Evolutionary conservation across 2,888 invertebrate genomes (phyloP), one percentile per base, ranked within the genome.

Genomic region (Tachina grossa): DNA sequence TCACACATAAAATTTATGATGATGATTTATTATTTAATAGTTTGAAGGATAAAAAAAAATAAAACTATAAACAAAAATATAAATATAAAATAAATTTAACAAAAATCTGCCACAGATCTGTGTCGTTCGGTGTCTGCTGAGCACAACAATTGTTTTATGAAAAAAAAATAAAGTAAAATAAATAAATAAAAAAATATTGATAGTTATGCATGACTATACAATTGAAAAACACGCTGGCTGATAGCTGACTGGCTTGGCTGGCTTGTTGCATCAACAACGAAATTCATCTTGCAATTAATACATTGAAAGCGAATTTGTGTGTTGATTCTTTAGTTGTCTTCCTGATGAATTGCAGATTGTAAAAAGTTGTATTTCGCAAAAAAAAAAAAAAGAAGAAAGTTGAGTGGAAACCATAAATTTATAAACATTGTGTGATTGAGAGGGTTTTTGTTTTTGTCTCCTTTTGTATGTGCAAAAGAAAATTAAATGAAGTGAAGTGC

Each of bases 1-100:
- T 85, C 85, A 80, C 85, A 85, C 80, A 85, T 85, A 85, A 83
- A 85, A 76, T 83, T 83, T 85, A 83, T 85, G 85, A 85, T 83
- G 81, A 80, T 81, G 85, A 85, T 85, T 85, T 85, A 85, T 85
- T 85, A 80, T 83, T 83, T 83, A 85, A 85, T 80, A 85, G 75
- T 83, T 82, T 43, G 47, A 63, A 79, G 63, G 57, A 79, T 41
- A 72, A 80, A 41, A 80, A 41, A 14, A 43, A 53, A 57, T 55
- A 61, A 14, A 57, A 57, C 43, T 9, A 53, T 10, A 19, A 45
- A 47, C 2, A 43, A 45, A 69, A 53, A 53, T n/a, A 59, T 45
- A 57, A 69, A 69, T n/a, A 43, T 39, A 66, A 79, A 75, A 22
- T 2, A 72, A 57, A 68, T 75, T 57, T 55, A 75, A 59, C 2